A percentile compares a stretch with the other conserved stretches of the same genome.
phyloP scores from a whole-genome alignment of 2,797 vertebrate species.

The Hyperoplus immaculatus region DNA sequence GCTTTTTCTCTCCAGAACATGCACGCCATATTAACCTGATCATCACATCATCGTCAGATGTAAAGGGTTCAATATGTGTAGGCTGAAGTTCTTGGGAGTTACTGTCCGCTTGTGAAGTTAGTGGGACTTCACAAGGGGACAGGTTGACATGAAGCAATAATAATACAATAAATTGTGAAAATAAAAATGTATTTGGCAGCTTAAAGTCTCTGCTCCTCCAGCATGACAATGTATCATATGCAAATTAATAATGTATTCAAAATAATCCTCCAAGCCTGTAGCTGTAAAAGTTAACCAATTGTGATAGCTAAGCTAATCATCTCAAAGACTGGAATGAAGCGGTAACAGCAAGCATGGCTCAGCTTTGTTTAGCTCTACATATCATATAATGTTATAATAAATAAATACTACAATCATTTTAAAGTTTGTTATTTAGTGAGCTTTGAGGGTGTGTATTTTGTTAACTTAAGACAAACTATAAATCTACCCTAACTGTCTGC shows the following conservation, averaged over 20 bases:
- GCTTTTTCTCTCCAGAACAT: neutral
- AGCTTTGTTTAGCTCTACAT: neutral
- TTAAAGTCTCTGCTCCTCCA: neutral
- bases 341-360: neutral
- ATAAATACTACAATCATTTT: too few species aligned
- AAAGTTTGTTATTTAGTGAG: neutral
- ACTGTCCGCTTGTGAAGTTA: too few species aligned
- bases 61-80: neutral
- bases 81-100: neutral
- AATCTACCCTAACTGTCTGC: neutral
- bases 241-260: neutral
- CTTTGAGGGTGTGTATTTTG: neutral
- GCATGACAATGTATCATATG: neutral
- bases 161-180: conserved; percentile 8
- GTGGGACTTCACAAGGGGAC: neutral
- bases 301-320: neutral
- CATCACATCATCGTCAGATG: neutral
- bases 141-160: neutral
- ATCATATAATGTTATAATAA: too few species aligned
- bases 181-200: neutral
- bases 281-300: neutral
- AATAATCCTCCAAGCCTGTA: neutral
- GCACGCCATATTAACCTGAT: neutral
- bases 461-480: neutral
- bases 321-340: neutral